Conservation (phyloP, 1,140 invertebrate genomes). For the Aplysia californica region DNA sequence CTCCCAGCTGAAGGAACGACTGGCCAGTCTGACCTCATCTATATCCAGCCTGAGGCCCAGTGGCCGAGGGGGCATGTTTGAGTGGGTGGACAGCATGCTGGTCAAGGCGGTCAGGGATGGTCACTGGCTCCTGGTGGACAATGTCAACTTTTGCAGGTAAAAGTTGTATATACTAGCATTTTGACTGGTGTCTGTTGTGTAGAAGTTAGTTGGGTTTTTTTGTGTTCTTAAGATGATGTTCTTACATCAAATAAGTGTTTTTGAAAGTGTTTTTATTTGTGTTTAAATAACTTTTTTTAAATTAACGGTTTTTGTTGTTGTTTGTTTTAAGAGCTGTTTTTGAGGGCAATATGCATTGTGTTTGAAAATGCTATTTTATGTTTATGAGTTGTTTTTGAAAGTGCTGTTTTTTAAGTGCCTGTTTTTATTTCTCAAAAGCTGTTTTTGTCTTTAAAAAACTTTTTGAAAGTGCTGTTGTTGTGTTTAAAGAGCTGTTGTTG, state of each 20-base stretch:
- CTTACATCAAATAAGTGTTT: too few species aligned
- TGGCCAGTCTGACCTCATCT: not conserved
- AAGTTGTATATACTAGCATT: not conserved
- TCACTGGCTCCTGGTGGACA: slow-evolving; percentile 93
- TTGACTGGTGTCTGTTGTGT: not conserved
- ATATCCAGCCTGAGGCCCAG: slow-evolving; percentile 66
- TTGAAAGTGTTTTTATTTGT: too few species aligned
- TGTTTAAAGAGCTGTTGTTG: too few species aligned
- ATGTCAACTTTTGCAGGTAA: slow-evolving; percentile 93
- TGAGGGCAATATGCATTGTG: not conserved
- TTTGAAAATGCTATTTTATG: not conserved
- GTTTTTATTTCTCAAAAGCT: too few species aligned
- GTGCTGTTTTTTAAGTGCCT: too few species aligned
- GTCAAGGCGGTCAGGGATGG: slow-evolving; percentile 89
- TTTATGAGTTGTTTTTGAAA: too few species aligned
- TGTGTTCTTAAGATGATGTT: not conserved
- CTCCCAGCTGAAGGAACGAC: too few species aligned
- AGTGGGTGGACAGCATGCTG: slow-evolving; percentile 96
- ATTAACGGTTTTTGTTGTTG: too few species aligned
- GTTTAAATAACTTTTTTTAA: too few species aligned
- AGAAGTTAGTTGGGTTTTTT: not conserved
- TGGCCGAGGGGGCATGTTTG: slow-evolving; percentile 84
- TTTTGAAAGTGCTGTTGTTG: too few species aligned
- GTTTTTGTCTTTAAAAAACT: too few species aligned
- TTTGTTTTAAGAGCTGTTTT: not conserved